These are phyloP conservation scores for Umimayanthus chanpuru DNA, from an alignment of 92 coral and sea anemone species.

Conservation along the genomic window DNA sequence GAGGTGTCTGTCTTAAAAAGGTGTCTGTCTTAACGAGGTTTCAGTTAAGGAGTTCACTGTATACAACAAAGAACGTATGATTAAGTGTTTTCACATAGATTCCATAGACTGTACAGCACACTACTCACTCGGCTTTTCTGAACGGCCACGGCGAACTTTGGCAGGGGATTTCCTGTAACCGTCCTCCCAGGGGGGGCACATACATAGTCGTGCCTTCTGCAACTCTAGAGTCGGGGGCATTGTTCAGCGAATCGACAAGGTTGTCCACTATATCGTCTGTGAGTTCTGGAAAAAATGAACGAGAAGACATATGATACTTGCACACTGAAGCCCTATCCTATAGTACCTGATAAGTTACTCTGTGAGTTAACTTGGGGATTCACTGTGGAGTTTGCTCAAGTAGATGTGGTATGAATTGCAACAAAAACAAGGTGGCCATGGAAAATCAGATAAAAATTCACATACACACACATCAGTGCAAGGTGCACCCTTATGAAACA, in stretches of 20 bases:
- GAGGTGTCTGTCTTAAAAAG: too few species aligned
- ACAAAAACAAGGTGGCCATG: too few species aligned
- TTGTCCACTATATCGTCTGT: constrained; percentile 70
- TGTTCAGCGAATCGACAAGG: constrained; percentile 49
- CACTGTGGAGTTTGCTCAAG: too few species aligned
- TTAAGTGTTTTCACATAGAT: neutral
- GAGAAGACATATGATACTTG: too few species aligned
- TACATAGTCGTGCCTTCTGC: constrained; percentile 56
- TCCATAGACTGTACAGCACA: neutral
- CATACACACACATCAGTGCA: too few species aligned
- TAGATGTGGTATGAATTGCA: too few species aligned
- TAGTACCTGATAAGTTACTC: too few species aligned
- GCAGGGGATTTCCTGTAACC: constrained; percentile 47
- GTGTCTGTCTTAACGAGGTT: too few species aligned
- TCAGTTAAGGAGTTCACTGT: neutral
- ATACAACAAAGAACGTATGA: neutral
- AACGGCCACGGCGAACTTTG: constrained; percentile 67
- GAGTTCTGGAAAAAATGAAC: constrained; percentile 55
- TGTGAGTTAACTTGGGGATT: too few species aligned
- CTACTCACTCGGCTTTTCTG: constrained; percentile 66
- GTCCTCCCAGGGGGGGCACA: constrained; percentile 71
- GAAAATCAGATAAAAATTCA: too few species aligned
- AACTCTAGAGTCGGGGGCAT: constrained; percentile 41
- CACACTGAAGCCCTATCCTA: too few species aligned
- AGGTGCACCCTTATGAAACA: too few species aligned